Conservation (phyloP, 2,113 vertebrate species). For the Tenebrosternarchus preto region DNA sequence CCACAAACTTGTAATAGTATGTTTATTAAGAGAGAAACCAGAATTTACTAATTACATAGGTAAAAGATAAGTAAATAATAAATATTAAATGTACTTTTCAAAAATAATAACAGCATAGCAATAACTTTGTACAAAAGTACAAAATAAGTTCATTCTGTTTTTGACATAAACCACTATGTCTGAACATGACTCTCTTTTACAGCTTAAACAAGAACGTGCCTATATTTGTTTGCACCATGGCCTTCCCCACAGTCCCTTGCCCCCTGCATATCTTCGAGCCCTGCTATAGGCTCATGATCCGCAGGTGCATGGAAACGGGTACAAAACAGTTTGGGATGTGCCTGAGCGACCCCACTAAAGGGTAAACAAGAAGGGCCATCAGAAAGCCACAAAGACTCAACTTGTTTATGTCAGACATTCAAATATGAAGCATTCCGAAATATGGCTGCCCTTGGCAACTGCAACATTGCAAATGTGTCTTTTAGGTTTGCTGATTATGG, state of each 20-base stretch:
- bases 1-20: too few relatives aligned
- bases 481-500: conserved; percentile 85
- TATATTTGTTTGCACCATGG: conserved; percentile 92
- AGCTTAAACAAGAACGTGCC: conserved; percentile 93
- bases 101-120: too few relatives aligned
- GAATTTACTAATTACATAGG: too few relatives aligned
- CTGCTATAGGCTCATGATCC: conserved; percentile 88
- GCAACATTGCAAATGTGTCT: not conserved
- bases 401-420: not conserved
- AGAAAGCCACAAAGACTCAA: conserved; percentile 35
- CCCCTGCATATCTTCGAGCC: conserved; percentile 91
- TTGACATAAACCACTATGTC: not conserved
- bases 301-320: conserved; percentile 91
- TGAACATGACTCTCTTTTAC: conserved; percentile 35
- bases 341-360: conserved; percentile 84
- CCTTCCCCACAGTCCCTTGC: conserved; percentile 90
- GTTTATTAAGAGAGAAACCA: too few relatives aligned
- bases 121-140: too few relatives aligned
- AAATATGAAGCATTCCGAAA: too few relatives aligned
- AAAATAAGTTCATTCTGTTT: not conserved
- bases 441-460: too few relatives aligned
- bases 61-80: too few relatives aligned
- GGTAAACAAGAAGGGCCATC: conserved; percentile 67
- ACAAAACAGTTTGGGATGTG: conserved; percentile 93
- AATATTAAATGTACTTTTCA: too few relatives aligned